These are phyloP conservation scores for Orchesella cincta DNA, from an alignment of 1,140 invertebrate species.

Conservation along the genomic window DNA sequence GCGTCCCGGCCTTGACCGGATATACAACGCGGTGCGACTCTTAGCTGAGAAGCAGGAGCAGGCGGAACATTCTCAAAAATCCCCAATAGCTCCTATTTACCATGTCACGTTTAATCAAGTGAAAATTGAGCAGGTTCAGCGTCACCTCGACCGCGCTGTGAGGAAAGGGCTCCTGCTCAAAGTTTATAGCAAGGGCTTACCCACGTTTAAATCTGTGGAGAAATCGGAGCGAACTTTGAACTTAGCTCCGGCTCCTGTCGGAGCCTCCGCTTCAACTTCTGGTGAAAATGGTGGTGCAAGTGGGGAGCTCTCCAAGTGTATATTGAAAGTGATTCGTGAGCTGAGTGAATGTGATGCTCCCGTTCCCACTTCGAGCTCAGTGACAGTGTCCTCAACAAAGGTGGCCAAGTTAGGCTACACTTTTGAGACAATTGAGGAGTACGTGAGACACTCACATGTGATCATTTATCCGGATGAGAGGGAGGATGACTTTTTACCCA, in stretches of 20 bases:
- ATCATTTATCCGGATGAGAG: slow-evolving; percentile 34
- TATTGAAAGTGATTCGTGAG: slow-evolving; percentile 46
- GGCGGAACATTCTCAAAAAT: slow-evolving; percentile 42
- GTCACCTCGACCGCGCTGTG: slow-evolving; percentile 48
- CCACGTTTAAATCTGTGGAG: slow-evolving; percentile 42
- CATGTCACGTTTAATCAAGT: slow-evolving; percentile 43
- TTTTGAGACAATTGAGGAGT: slow-evolving; percentile 42
- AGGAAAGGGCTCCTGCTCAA: slow-evolving; percentile 44
- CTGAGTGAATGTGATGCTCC: slow-evolving; percentile 44
- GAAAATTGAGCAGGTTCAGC: slow-evolving; percentile 46
- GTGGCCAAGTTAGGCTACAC: slow-evolving; percentile 32
- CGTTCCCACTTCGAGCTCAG: background rate
- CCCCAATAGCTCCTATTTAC: slow-evolving; percentile 48
- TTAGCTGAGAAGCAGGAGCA: slow-evolving; percentile 49
- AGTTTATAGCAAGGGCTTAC: slow-evolving; percentile 43
- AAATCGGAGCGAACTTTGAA: slow-evolving; percentile 46
- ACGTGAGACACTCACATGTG: slow-evolving; percentile 45
- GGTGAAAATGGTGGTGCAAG: slow-evolving; percentile 27
- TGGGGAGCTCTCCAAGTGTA: slow-evolving; percentile 27
- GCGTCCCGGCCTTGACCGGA: slow-evolving; percentile 47
- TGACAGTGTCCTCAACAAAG: background rate
- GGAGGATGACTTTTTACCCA: slow-evolving; percentile 4
- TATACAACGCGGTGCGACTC: slow-evolving; percentile 49
- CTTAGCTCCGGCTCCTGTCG: background rate
- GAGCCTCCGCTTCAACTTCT: no score